These are phyloP conservation scores for Dynastes maya DNA, from an alignment of 2,888 invertebrate genomes.

Conservation along the genomic window DNA sequence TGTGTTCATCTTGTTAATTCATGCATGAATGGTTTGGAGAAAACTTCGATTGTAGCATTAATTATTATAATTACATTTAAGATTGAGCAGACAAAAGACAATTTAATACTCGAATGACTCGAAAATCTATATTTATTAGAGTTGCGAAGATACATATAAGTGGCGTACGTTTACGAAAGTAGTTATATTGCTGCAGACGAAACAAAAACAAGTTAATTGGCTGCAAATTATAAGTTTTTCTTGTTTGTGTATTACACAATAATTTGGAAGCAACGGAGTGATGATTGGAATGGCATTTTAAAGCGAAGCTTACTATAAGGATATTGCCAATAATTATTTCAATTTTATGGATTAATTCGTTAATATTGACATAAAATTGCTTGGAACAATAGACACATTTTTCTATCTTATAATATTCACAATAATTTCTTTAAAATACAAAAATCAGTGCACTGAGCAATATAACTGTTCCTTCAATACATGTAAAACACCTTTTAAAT, in stretches of 20 bases:
- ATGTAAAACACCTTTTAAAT: no score
- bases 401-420: no score
- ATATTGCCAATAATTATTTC: no score
- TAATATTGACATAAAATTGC: no score
- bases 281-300: background rate
- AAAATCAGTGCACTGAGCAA: no score
- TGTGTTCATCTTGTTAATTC: slow-evolving; percentile 16
- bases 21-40: slow-evolving; percentile 30
- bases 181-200: background rate
- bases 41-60: slow-evolving; percentile 23
- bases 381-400: no score
- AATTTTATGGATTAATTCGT: no score
- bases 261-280: background rate
- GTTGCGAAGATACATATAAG: slow-evolving; percentile 10
- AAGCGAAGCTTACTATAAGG: no score
- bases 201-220: slow-evolving; percentile 24
- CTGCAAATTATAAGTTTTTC: slow-evolving; percentile 11
- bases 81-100: slow-evolving; percentile 32
- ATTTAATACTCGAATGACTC: slow-evolving; percentile 26
- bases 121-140: slow-evolving; percentile 18
- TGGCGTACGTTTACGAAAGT: background rate
- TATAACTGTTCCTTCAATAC: no score
- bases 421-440: no score
- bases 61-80: slow-evolving; percentile 36
- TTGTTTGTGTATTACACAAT: slow-evolving; percentile 11